These are phyloP conservation scores for Oxytorus armatus DNA, from an alignment of 2,888 invertebrate genomes.

Conservation along the genomic window DNA sequence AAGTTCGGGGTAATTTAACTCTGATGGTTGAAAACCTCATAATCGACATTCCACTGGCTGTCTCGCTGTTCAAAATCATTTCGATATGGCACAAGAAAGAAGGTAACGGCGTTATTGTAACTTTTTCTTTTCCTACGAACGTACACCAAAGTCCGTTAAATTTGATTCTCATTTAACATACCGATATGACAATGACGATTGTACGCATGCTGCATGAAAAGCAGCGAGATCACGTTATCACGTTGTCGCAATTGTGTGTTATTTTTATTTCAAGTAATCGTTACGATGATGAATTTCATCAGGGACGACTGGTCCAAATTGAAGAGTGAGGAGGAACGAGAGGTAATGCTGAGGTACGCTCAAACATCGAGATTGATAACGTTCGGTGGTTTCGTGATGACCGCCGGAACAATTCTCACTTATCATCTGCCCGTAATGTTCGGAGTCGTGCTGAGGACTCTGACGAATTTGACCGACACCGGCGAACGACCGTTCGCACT, in stretches of 20 bases:
- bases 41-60: slow-evolving; percentile 46
- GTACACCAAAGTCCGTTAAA: no score
- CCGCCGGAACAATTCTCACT: neutral
- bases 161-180: neutral
- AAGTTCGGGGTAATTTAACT: slow-evolving; percentile 56
- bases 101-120: slow-evolving; percentile 52
- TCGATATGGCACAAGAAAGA: slow-evolving; percentile 60
- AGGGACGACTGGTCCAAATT: slow-evolving; percentile 35
- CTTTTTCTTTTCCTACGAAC: no score
- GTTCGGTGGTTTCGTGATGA: slow-evolving; percentile 20
- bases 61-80: slow-evolving; percentile 44
- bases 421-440: slow-evolving; percentile 37
- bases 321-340: slow-evolving; percentile 27
- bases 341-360: slow-evolving; percentile 48
- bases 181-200: no score
- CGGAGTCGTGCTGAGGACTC: slow-evolving; percentile 30
- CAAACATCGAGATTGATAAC: slow-evolving; percentile 25
- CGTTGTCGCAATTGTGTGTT: no score
- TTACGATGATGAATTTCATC: slow-evolving; percentile 32
- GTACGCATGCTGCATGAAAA: no score
- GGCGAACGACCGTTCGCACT: slow-evolving; percentile 18
- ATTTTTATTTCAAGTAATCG: slow-evolving; percentile 39
- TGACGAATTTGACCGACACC: slow-evolving; percentile 46
- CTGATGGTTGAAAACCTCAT: slow-evolving; percentile 59
- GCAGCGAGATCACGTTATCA: no score